A percentile compares a stretch with the other conserved stretches of the same genome.
phyloP scores from a whole-genome alignment of 2,113 vertebrate species.

The Edolisoma coerulescens region DNA sequence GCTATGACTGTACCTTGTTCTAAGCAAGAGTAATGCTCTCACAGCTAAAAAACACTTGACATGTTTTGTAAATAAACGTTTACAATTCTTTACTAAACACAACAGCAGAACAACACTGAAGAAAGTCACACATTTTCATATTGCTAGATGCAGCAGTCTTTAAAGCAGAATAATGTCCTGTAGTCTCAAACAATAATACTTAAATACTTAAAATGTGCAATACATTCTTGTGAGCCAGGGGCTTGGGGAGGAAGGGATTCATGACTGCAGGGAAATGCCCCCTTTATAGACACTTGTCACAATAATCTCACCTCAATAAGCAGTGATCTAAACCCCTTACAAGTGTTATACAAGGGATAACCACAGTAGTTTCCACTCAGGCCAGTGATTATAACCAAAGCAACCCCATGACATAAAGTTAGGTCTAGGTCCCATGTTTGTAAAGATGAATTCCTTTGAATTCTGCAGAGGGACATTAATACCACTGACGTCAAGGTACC shows the following conservation, averaged over 20 bases:
- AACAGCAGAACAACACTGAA: not conserved
- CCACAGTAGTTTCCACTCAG: not conserved
- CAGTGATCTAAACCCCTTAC: not conserved
- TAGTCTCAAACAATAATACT: not conserved
- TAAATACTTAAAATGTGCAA: not conserved
- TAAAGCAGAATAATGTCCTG: not conserved
- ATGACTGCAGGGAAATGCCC: not conserved
- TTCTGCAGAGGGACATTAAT: not conserved
- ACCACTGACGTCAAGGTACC: not conserved
- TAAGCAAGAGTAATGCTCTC: not conserved
- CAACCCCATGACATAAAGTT: not conserved
- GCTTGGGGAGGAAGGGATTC: not conserved
- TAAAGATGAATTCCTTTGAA: accelerated
- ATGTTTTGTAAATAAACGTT: not conserved
- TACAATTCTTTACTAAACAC: not conserved
- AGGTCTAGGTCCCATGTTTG: not conserved
- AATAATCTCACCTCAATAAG: not conserved
- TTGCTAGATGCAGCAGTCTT: not conserved
- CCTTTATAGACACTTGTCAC: accelerated
- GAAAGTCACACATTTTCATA: not conserved
- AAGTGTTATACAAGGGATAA: not conserved
- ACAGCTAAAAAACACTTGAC: not conserved
- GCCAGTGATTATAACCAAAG: not conserved
- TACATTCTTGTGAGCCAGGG: not conserved
- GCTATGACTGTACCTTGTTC: not conserved